phyloP scores from a whole-genome alignment of 2,888 invertebrate genomes.

The Podabrus alpinus region DNA sequence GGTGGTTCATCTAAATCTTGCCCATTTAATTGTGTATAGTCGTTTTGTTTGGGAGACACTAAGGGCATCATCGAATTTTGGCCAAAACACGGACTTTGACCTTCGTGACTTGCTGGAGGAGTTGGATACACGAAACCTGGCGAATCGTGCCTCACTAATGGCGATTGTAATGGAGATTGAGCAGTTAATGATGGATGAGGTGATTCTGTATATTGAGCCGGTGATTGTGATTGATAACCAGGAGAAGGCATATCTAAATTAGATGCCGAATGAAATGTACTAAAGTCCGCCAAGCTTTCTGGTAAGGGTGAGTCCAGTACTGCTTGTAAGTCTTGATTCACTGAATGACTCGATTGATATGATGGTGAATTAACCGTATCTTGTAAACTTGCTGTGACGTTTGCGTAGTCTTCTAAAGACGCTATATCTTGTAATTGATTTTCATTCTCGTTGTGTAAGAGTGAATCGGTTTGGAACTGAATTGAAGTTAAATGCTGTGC shows the following conservation, averaged over 20 bases:
- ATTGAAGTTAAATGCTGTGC: slow-evolving; percentile 61
- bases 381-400: slow-evolving; percentile 56
- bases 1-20: slow-evolving; percentile 66
- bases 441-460: slow-evolving; percentile 66
- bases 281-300: slow-evolving; percentile 80
- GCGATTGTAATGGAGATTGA: slow-evolving; percentile 68
- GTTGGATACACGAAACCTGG: slow-evolving; percentile 83
- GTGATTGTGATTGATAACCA: slow-evolving; percentile 54
- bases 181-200: slow-evolving; percentile 57
- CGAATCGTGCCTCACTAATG: slow-evolving; percentile 66
- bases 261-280: slow-evolving; percentile 70
- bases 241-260: slow-evolving; percentile 56
- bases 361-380: slow-evolving; percentile 60
- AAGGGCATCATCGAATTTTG: slow-evolving; percentile 53
- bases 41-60: slow-evolving; percentile 54
- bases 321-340: slow-evolving; percentile 75
- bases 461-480: slow-evolving; percentile 54
- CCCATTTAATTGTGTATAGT: slow-evolving; percentile 49
- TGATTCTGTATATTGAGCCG: slow-evolving; percentile 51
- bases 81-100: slow-evolving; percentile 65
- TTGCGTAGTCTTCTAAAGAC: slow-evolving; percentile 66
- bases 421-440: slow-evolving; percentile 69
- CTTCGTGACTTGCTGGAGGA: slow-evolving; percentile 86
- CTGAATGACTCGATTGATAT: slow-evolving; percentile 57
- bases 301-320: slow-evolving; percentile 78